Evolutionary conservation across 2,888 invertebrate genomes (phyloP), one percentile per base, ranked within the genome.

Genomic region (Ectemnius lituratus): DNA sequence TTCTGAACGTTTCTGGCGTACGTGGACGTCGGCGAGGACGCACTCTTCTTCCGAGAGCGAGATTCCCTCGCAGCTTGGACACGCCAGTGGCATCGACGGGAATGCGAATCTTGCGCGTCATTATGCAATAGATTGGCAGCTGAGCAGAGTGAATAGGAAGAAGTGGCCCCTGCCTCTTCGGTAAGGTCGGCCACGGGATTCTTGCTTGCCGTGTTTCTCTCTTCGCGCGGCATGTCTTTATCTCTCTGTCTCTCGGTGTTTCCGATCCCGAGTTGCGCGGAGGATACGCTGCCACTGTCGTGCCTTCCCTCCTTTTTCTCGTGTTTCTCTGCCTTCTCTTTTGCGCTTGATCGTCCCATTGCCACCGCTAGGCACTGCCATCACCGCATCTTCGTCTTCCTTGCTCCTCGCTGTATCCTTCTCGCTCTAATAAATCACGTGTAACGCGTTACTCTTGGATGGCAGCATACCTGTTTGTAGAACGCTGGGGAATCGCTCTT

Each of bases 51-150:
- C 52, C 52, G 13, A 52, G 52, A 23, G 23, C 23, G 23, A 6
- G 52, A 16, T 52, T 52, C 16, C 52, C 13, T 52, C 65, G 74
- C 78, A 73, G 70, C 68, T 60, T 46, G 64, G 52, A 61, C 23
- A 23, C 56, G 65, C 23, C 46, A 67, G 63, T 72, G 70, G 16
- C 66, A 70, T 76, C 62, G 52, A 70, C 68, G 80, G 74, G 75
- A 70, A 75, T 71, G 76, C 75, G 62, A 84, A 78, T 85, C 86
- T 86, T 85, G 83, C 86, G 86, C 87, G 87, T 87, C 87, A 89
- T 90, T 90, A 90, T 89, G 90, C 90, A 90, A 90, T 86, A 85
- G 82, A 83, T 67, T 70, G 67, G 76, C 81, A 73, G 78, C 65
- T 63, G 80, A 76, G 4, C 16, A 0, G 14, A n/a, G n/a, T 16